Conservation (phyloP, 2,888 invertebrate species). For the Calameuta pallipes region DNA sequence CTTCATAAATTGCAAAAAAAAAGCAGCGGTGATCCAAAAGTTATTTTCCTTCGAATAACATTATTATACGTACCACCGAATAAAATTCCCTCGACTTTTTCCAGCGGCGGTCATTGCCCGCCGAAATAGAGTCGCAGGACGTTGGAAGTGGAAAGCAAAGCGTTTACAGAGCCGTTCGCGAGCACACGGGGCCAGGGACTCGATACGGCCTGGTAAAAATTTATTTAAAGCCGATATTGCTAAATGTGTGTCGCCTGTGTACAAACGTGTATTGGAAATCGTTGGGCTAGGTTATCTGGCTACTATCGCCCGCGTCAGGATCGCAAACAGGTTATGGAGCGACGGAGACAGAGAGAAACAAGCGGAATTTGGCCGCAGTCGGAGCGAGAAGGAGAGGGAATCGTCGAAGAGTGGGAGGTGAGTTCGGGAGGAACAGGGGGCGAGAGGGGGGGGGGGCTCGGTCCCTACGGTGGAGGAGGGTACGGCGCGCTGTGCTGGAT, state of each 20-base stretch:
- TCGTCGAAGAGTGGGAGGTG: no score
- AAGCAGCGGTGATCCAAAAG: neutral
- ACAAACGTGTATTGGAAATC: constrained; percentile 23
- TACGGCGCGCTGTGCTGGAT: neutral
- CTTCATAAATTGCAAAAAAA: neutral
- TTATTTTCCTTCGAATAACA: neutral
- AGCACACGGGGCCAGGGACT: neutral
- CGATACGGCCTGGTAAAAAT: constrained; percentile 27
- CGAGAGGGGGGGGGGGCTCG: neutral
- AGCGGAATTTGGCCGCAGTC: neutral
- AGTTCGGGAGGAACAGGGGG: no score
- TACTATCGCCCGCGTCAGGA: constrained; percentile 19
- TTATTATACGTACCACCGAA: neutral
- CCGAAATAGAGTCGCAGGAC: neutral
- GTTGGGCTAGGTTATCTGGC: constrained; percentile 23
- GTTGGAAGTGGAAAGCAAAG: neutral
- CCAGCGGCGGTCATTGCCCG: neutral
- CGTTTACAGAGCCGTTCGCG: neutral
- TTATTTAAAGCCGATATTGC: constrained; percentile 37
- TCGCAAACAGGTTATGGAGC: constrained; percentile 27
- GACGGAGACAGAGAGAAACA: constrained; percentile 4
- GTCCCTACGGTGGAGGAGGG: neutral
- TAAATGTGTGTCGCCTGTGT: constrained; percentile 32
- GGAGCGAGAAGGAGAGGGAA: neutral
- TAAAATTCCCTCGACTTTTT: neutral